A percentile compares a stretch with the other conserved stretches of the same genome.
phyloP scores from a whole-genome alignment of 2,888 invertebrate genomes.

The Leptopterna dolabrata region DNA sequence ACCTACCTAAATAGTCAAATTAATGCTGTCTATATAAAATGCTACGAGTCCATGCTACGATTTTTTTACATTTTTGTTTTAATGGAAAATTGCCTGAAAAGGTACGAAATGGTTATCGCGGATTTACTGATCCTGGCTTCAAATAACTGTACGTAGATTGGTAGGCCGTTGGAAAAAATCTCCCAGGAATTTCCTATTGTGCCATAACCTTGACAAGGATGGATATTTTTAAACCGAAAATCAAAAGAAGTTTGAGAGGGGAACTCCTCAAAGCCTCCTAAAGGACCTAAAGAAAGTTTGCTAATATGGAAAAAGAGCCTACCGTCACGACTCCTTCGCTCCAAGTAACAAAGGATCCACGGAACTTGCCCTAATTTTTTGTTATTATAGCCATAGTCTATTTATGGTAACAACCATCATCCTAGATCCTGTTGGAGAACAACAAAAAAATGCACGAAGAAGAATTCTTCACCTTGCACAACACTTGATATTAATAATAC shows the following conservation, averaged over 20 bases:
- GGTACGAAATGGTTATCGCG: too few relatives aligned
- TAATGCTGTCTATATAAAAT: too few relatives aligned
- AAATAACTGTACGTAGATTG: too few relatives aligned
- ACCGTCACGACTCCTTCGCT: neutral
- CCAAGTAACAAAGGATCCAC: neutral
- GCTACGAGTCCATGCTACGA: too few relatives aligned
- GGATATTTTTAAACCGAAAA: neutral
- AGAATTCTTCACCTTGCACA: neutral
- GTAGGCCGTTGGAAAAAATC: neutral
- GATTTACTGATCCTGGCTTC: too few relatives aligned
- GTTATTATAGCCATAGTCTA: neutral
- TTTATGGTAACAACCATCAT: neutral
- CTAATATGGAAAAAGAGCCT: neutral
- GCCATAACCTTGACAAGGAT: neutral
- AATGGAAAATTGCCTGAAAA: too few relatives aligned
- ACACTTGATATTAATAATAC: neutral
- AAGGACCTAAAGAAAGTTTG: constrained; percentile 1
- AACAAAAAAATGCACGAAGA: neutral
- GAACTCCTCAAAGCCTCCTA: neutral
- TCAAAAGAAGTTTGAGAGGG: neutral
- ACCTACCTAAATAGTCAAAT: too few relatives aligned
- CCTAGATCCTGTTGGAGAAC: neutral
- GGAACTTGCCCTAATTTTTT: neutral
- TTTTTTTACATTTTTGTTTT: too few relatives aligned
- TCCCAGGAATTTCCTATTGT: neutral